A percentile compares a stretch with the other conserved stretches of the same genome.
These are phyloP conservation scores for Abramis brama DNA, from an alignment of 2,113 vertebrate species.

Conservation along the genomic window DNA sequence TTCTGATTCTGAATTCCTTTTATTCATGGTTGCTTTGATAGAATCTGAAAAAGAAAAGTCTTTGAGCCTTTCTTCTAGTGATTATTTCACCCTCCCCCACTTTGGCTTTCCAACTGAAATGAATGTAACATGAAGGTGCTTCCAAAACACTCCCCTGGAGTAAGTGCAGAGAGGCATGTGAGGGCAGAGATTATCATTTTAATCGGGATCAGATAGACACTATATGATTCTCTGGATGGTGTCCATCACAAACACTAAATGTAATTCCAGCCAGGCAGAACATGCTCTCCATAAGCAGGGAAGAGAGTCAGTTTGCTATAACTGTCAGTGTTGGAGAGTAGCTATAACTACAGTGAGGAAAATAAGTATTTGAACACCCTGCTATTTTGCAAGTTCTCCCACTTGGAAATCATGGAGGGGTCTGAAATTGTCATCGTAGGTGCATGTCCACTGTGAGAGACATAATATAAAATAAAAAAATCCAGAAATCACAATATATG, in stretches of 20 bases:
- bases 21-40: background rate
- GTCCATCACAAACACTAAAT: conserved; percentile 10
- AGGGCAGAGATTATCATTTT: conserved; percentile 31
- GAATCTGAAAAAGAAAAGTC: background rate
- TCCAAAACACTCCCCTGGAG: background rate
- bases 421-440: too few relatives aligned
- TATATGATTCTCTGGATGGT: background rate
- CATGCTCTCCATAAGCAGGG: background rate
- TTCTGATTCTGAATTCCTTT: background rate
- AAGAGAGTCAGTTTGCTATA: background rate
- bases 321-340: background rate
- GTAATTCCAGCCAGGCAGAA: background rate
- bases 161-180: conserved; percentile 11
- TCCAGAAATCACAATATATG: too few relatives aligned
- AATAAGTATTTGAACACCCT: too few relatives aligned
- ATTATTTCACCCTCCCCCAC: background rate
- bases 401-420: too few relatives aligned
- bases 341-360: too few relatives aligned
- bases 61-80: background rate
- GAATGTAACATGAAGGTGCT: conserved; percentile 9
- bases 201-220: conserved; percentile 15
- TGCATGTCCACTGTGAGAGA: too few relatives aligned
- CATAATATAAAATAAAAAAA: too few relatives aligned
- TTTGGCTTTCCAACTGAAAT: background rate
- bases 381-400: too few relatives aligned